Evolutionary conservation across 2,113 vertebrate species (phyloP), one percentile per base, ranked within the genome.

Genomic region (Silurus meridionalis): DNA sequence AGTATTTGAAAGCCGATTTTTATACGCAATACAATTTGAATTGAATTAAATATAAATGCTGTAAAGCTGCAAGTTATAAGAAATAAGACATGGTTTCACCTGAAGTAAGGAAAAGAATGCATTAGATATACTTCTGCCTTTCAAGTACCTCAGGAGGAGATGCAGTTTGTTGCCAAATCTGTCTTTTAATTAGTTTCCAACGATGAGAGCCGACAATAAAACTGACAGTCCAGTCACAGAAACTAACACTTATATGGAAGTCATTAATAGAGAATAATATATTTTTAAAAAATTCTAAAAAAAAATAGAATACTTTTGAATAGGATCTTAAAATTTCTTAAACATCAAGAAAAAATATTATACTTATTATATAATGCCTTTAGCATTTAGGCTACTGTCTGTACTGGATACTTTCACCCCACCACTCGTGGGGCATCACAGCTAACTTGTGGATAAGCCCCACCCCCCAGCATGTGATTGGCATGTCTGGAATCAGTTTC

Each of bases 401-500:
- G 37, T 37, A 37, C 37, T 37, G 37, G 37, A 2, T 37, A 37
- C 37, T 37, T 37, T 37, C 19, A 37, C 53, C 66, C 71, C 66
- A 75, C 13, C 37, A 72, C 84, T 52, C 0, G 25, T 90, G 89
- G 91, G 89, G 90, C 90, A 80, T 52, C 87, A 87, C 85, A 81
- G 85, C 60, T 52, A 46, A 79, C 69, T 48, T 63, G 83, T 66
- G 37, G 48, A 37, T 66, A 82, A 55, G 82, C 84, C 69, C 72
- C 8, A 77, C 85, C 85, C 79, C 87, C 77, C 80, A 19, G 69
- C 23, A 57, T 55, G 52, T 67, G 81, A 84, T 88, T 78, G 83
- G 50, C 81, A 71, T 37, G 58, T 37, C 80, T 84, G 81, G 85
- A 77, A 84, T 84, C 69, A 79, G 64, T 80, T 21, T 77, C 80